A percentile compares a stretch with the other conserved stretches of the same genome.
Conservation (phyloP, 53 echinoderm and acorn worm genomes). For the Zoroaster sp. region DNA sequence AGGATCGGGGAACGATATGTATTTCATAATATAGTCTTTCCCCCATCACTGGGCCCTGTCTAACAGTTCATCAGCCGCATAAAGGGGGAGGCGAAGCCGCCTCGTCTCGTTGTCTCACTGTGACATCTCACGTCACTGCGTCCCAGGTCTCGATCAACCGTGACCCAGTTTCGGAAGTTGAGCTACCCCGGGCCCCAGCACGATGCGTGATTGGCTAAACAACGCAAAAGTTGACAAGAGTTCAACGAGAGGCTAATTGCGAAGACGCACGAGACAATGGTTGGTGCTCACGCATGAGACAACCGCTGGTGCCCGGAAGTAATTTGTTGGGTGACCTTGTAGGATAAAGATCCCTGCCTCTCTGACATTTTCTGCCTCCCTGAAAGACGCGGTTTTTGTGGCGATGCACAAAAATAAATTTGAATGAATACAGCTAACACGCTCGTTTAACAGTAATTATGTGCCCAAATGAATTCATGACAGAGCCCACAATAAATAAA, state of each 20-base stretch:
- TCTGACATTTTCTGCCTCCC: too few relatives aligned
- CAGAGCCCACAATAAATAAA: too few relatives aligned
- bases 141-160: neutral
- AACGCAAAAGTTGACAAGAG: neutral
- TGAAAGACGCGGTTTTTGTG: too few relatives aligned
- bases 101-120: neutral
- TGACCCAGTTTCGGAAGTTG: constrained; percentile 16
- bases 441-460: too few relatives aligned
- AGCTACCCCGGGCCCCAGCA: neutral
- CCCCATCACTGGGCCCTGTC: neutral
- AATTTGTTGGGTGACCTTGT: too few relatives aligned
- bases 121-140: constrained; percentile 9
- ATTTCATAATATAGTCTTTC: too few relatives aligned
- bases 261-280: neutral
- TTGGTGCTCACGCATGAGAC: neutral
- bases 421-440: too few relatives aligned
- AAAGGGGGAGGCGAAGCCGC: neutral
- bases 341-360: too few relatives aligned
- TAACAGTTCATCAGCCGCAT: neutral
- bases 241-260: neutral
- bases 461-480: too few relatives aligned
- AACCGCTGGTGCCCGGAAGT: neutral
- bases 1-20: too few relatives aligned
- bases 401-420: too few relatives aligned
- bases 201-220: neutral